These are phyloP conservation scores for Philonicus albiceps DNA, from an alignment of 2,888 invertebrate species.

Conservation along the genomic window DNA sequence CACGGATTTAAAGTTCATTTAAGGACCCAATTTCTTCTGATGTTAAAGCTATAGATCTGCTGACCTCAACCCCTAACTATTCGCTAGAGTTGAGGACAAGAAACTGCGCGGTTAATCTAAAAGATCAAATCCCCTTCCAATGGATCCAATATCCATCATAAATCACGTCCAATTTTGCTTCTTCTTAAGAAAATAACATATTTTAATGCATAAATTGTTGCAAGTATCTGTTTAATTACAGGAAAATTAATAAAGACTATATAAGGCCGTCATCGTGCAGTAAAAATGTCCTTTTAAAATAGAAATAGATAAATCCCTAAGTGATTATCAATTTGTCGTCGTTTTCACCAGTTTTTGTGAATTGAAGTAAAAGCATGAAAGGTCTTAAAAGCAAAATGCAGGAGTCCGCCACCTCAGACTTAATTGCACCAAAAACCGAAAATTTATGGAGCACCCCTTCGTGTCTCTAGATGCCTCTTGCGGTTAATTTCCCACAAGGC, in stretches of 20 bases:
- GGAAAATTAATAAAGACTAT: not conserved
- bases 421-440: not conserved
- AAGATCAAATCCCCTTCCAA: no score
- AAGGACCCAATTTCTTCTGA: no score
- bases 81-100: no score
- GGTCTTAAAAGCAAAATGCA: not conserved
- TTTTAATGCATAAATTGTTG: no score
- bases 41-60: no score
- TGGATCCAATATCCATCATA: no score
- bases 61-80: no score
- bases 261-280: not conserved
- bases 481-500: slow-evolving; percentile 8
- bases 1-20: no score
- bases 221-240: no score
- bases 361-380: not conserved
- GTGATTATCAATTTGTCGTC: not conserved
- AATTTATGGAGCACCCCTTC: slow-evolving; percentile 14
- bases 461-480: not conserved
- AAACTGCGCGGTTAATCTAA: no score
- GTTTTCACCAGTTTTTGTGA: not conserved
- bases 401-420: not conserved
- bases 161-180: no score
- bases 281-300: not conserved
- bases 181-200: no score
- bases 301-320: not conserved